Conservation (phyloP, 2,888 invertebrate genomes). For the Pimpla rufipes region DNA sequence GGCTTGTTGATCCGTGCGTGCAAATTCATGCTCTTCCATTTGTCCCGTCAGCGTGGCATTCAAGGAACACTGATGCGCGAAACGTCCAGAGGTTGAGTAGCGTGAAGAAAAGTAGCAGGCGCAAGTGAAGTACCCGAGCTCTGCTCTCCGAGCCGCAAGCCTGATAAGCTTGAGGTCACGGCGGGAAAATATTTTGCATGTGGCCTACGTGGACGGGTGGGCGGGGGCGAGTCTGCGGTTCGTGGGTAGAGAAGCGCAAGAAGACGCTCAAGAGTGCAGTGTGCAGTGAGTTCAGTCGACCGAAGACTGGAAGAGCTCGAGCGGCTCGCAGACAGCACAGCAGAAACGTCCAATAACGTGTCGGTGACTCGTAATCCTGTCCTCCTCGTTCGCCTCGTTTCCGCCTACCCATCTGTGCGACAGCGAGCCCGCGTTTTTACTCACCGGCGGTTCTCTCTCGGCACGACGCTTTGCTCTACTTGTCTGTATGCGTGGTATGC, state of each 20-base stretch:
- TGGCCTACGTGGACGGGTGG: constrained; percentile 15
- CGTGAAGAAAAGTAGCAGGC: neutral
- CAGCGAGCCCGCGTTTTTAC: constrained; percentile 39
- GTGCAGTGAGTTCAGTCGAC: constrained; percentile 42
- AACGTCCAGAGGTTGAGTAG: constrained; percentile 17
- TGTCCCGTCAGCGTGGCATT: constrained; percentile 52
- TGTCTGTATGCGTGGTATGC: neutral
- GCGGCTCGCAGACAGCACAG: neutral
- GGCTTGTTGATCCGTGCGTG: constrained; percentile 51
- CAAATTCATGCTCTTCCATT: constrained; percentile 44
- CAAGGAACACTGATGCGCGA: constrained; percentile 35
- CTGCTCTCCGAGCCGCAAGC: constrained; percentile 47
- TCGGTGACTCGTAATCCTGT: neutral
- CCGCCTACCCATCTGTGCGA: constrained; percentile 51
- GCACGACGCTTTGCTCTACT: neutral
- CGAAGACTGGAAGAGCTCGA: constrained; percentile 18
- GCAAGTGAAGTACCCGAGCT: constrained; percentile 18
- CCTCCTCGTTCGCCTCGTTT: constrained; percentile 22
- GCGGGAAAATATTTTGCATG: constrained; percentile 67
- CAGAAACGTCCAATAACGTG: constrained; percentile 28
- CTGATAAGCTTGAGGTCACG: constrained; percentile 65
- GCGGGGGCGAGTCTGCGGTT: constrained; percentile 15
- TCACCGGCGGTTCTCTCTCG: constrained; percentile 5
- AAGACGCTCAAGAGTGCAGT: constrained; percentile 7
- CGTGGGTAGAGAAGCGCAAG: neutral